Percentiles rank a stretch among this genome's conserved stretches.
Evolutionary conservation across 2,797 vertebrate genomes (phyloP).

Genomic region (Coendou prehensilis): DNA sequence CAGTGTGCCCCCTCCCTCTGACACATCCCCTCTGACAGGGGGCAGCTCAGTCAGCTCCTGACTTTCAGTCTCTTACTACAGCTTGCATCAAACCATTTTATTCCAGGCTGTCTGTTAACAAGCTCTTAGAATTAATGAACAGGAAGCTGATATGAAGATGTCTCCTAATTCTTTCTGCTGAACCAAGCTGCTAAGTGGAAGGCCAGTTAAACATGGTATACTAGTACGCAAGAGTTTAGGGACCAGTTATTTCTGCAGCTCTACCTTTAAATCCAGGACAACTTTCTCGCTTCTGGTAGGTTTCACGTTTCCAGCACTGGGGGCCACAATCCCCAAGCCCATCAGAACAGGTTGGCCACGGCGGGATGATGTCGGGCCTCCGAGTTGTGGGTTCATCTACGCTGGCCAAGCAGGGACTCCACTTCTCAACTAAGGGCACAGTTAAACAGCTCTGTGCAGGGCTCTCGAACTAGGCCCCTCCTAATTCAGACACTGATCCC

Average conservation of each 20-base stretch:
- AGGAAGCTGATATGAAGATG: not conserved
- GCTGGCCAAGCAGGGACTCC: not conserved
- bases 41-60: not conserved
- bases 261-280: not conserved
- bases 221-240: not conserved
- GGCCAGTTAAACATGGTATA: constrained; percentile 2
- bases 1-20: not conserved
- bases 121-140: not conserved
- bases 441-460: not conserved
- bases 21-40: not conserved
- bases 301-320: not conserved
- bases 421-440: not conserved
- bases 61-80: not conserved
- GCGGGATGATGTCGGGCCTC: not conserved
- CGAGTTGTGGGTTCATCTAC: not conserved
- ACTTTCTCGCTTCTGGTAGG: no score
- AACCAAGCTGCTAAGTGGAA: not conserved
- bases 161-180: not conserved
- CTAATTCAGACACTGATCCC: not conserved
- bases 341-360: not conserved
- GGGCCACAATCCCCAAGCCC: not conserved
- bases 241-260: not conserved
- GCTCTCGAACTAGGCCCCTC: not conserved
- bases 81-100: constrained; percentile 6
- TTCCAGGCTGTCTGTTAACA: not conserved